Base-by-base conservation (phyloP, 2,113 vertebrate genomes). In the Plecturocebus donacophilus region DNA sequence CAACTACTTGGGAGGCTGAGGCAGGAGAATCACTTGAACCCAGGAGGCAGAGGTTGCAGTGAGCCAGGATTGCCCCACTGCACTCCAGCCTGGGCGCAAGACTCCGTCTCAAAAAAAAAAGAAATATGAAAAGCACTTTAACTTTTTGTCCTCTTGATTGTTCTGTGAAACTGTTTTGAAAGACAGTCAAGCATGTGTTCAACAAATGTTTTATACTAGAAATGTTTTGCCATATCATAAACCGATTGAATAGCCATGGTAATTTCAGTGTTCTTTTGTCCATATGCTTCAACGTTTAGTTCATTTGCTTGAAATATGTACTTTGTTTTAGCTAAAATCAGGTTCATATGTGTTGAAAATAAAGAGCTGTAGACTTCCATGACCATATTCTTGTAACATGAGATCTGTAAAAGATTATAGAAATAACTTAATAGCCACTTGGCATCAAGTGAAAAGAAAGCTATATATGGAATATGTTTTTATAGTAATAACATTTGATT, bases 191-290 rank as follows among this genome's bases (percentile, higher is more conserved):
- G 94, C 98, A 98, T 98, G 35, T 98, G 98, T 96, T 98, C 96
- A 96, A 81, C 97, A 98, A 98, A 99, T 98, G 98, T 97, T 97
- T 98, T 97, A 95, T 87, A 90, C 94, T 88, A 85, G 97, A 98
- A 98, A 97, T 92, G 76, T 96, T 98, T 98, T 96, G 87, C 96
- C 91, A 10, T 96, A 97, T 98, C 96, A 95, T 1, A 40, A 96
- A 95, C 92, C 98, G 97, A 98, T 97, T 96, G 97, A 98, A 97
- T 97, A 97, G 92, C 95, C 93, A 96, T 85, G 94, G 92, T 93
- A 75, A 90, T 98, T 98, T 97, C 95, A 98, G 87, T 95, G n/a
- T 94, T 87, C 90, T 97, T 99, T 98, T 98, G 97, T 98, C 98
- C 97, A 93, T 91, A 42, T 83, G 98, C 79, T 73, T 97, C 92